These are phyloP conservation scores for Hyaena hyaena DNA, from an alignment of 2,113 vertebrate genomes.

Conservation along the genomic window DNA sequence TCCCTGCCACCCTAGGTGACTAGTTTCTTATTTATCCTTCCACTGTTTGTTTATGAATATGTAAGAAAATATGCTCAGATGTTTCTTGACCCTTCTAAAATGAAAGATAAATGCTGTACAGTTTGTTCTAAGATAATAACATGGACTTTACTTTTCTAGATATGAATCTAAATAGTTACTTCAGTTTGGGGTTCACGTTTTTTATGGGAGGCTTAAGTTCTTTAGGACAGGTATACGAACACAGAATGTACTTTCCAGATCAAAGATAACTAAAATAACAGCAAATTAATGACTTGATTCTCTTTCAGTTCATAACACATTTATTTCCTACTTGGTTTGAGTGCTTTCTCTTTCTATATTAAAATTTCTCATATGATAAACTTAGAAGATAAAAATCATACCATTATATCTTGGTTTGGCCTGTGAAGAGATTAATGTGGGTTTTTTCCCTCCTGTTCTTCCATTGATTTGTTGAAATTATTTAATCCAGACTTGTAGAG, in stretches of 20 bases:
- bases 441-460: neutral
- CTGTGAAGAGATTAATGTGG: neutral
- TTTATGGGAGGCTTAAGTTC: neutral
- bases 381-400: conserved; percentile 29
- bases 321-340: conserved; percentile 33
- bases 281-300: neutral
- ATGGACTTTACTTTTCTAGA: neutral
- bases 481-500: neutral
- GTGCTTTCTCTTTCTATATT: conserved; percentile 27
- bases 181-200: neutral
- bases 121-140: neutral
- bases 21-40: conserved; percentile 10
- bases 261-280: neutral
- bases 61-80: conserved; percentile 29
- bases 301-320: neutral
- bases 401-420: neutral
- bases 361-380: conserved; percentile 15
- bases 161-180: neutral
- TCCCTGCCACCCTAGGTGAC: neutral
- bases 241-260: neutral
- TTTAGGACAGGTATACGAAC: neutral
- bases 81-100: conserved; percentile 16
- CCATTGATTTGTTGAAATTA: neutral
- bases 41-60: neutral
- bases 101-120: neutral